Percentiles rank a stretch among this genome's conserved stretches.
phyloP scores from a whole-genome alignment of 2,888 invertebrate species.

The Caenorhabditis macrosperma region DNA sequence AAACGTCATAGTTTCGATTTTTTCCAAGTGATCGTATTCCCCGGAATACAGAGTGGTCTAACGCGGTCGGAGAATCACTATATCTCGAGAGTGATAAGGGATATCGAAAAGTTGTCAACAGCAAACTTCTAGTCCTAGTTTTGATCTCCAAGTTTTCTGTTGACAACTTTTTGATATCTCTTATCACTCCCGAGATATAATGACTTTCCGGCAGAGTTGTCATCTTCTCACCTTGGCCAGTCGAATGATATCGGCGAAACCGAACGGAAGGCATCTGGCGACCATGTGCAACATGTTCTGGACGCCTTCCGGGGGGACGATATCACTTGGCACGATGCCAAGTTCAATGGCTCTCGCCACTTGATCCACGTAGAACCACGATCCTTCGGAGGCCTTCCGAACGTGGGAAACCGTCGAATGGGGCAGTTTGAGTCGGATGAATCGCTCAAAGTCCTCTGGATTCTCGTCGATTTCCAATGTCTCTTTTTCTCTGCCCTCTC shows the following conservation, averaged over 20 bases:
- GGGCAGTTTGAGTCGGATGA: constrained; percentile 61
- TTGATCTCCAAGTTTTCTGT: too few relatives aligned
- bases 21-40: too few relatives aligned
- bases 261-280: constrained; percentile 54
- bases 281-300: constrained; percentile 53
- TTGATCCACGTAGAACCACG: constrained; percentile 71
- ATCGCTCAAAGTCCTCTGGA: constrained; percentile 58
- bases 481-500: constrained; percentile 31
- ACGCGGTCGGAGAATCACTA: too few relatives aligned
- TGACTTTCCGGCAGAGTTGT: too few relatives aligned
- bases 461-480: constrained; percentile 48
- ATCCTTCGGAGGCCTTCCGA: constrained; percentile 56
- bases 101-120: too few relatives aligned
- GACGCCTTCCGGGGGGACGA: constrained; percentile 40
- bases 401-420: constrained; percentile 58
- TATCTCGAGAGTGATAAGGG: too few relatives aligned
- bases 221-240: constrained; percentile 34
- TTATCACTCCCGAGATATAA: not conserved
- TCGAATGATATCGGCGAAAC: constrained; percentile 41
- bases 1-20: too few relatives aligned
- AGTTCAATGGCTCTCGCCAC: constrained; percentile 55
- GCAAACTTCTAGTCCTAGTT: too few relatives aligned
- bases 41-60: too few relatives aligned
- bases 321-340: constrained; percentile 52
- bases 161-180: too few relatives aligned